These are phyloP conservation scores for Pristionchus exspectatus DNA, from an alignment of 2,888 invertebrate genomes.

Conservation along the genomic window DNA sequence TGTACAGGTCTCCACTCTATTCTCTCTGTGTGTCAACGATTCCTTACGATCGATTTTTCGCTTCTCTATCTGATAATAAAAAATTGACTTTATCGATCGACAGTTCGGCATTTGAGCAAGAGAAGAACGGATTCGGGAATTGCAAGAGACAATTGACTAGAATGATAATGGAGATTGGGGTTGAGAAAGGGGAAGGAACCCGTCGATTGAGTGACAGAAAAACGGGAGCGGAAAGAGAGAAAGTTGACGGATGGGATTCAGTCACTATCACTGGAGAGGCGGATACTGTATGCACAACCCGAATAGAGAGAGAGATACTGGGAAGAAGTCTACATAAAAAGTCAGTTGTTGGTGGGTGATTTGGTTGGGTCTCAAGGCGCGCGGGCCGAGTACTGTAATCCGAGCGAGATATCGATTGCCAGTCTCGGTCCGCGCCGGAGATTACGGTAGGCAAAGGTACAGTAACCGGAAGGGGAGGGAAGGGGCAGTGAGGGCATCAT, in stretches of 20 bases:
- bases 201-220: constrained; percentile 1
- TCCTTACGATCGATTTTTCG: background rate
- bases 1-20: constrained; percentile 32
- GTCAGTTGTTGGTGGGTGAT: constrained; percentile 8
- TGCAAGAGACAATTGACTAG: background rate
- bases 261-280: constrained; percentile 4
- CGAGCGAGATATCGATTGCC: background rate
- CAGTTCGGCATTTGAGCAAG: constrained; percentile 9
- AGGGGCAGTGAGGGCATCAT: background rate
- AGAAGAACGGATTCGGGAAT: background rate
- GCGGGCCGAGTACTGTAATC: constrained; percentile 33
- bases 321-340: background rate
- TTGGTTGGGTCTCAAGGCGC: constrained; percentile 41
- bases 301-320: constrained; percentile 10
- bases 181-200: constrained; percentile 23
- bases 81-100: constrained; percentile 33
- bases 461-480: background rate
- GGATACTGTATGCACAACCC: constrained; percentile 35
- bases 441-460: constrained; percentile 11
- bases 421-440: constrained; percentile 21
- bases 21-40: background rate
- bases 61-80: constrained; percentile 12
- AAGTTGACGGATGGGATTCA: background rate
- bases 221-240: background rate
- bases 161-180: background rate